Evolutionary conservation across 2,113 vertebrate genomes (phyloP).

Genomic region (Chionis minor): DNA sequence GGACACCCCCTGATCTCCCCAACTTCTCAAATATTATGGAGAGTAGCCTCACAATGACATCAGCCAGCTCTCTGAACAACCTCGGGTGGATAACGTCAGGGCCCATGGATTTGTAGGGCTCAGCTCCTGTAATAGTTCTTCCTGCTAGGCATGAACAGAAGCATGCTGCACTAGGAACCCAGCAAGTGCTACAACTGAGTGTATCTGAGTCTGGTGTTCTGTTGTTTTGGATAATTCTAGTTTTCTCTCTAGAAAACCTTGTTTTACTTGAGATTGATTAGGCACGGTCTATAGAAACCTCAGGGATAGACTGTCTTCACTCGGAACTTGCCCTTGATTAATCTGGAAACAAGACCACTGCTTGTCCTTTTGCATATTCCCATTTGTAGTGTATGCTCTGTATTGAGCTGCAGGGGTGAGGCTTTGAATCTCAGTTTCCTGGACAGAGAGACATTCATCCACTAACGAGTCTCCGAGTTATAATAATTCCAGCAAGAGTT

Average conservation of each 20-base stretch:
- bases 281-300: background rate
- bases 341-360: background rate
- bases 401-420: background rate
- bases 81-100: background rate
- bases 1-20: background rate
- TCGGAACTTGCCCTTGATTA: background rate
- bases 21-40: background rate
- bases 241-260: background rate
- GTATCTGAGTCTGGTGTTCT: background rate
- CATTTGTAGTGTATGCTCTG: background rate
- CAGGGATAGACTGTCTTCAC: background rate
- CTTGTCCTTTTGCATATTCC: background rate
- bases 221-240: background rate
- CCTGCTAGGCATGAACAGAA: background rate
- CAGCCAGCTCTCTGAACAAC: background rate
- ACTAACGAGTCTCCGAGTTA: background rate
- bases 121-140: background rate
- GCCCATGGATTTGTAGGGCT: no score
- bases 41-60: background rate
- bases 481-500: background rate
- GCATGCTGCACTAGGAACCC: accelerated
- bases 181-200: background rate
- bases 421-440: background rate
- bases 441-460: background rate
- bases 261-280: background rate